phyloP scores from a whole-genome alignment of 2,888 invertebrate genomes.

The Mythimna impura region DNA sequence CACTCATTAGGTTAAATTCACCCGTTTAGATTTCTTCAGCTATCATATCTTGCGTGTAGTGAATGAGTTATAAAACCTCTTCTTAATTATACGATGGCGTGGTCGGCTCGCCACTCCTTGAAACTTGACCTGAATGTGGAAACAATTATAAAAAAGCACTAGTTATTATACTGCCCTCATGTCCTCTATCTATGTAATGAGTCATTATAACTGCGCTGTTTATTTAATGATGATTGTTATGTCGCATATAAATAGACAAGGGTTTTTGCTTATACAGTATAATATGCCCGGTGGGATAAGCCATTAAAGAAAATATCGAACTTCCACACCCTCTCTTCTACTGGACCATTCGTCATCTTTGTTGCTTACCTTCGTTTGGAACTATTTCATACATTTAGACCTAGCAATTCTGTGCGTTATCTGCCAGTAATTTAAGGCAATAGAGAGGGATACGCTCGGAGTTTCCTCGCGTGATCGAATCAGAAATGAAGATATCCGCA shows the following conservation, averaged over 20 bases:
- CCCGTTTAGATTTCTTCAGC: neutral
- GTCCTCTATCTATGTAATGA: neutral
- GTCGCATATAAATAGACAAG: neutral
- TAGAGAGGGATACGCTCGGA: no score
- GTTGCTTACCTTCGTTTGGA: no score
- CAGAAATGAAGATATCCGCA: no score
- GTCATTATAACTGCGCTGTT: slow-evolving; percentile 4
- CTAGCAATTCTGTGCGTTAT: no score
- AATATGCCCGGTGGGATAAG: neutral
- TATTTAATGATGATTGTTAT: slow-evolving; percentile 9
- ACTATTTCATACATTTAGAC: no score
- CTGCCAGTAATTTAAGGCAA: no score
- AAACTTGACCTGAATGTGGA: slow-evolving; percentile 8
- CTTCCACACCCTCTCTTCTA: no score
- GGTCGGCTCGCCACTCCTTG: slow-evolving; percentile 36
- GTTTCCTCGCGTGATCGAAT: no score
- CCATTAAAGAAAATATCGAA: neutral
- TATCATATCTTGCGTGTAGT: slow-evolving; percentile 29
- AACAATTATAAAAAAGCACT: slow-evolving; percentile 2
- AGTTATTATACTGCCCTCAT: neutral
- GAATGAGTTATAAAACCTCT: slow-evolving; percentile 10
- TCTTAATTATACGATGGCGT: slow-evolving; percentile 45
- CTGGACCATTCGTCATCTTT: no score
- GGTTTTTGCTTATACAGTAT: neutral
- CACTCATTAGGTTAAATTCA: neutral